Base-by-base conservation (phyloP, 1,140 invertebrate genomes). In the Octopus bimaculoides region DNA sequence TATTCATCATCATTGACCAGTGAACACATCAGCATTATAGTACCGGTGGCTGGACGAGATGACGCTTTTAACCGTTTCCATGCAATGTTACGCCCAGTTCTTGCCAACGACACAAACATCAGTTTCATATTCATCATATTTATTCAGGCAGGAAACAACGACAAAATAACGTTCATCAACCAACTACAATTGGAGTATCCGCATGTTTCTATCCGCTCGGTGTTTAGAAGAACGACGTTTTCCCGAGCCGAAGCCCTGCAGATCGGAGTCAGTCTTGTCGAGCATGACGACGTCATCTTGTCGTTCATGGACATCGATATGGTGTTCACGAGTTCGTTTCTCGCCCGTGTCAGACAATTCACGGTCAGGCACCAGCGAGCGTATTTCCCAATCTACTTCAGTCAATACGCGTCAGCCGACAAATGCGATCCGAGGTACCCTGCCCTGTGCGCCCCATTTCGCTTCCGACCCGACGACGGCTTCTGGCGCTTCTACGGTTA, bases 351-450 rank as follows among this genome's bases (percentile, higher is more conserved):
- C 5, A 14, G 66, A 71, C 66, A n/a, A n/a, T n/a, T n/a, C 66
- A 71, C 66, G 5, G 14, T 71, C 6, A 14, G 17, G 5, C 17
- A 20, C 6, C 66, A 3, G 6, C 66, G 26, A 14, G 66, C 14
- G 17, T 71, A 71, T 71, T 71, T 71, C 26, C 66, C 66, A n/a
- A 71, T 71, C 26, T 71, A 71, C 26, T 71, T 71, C 66, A 71
- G 66, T 14, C 66, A 71, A 3, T 71, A 71, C 66, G 7, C 1
- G 1, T 71, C 66, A 10, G 66, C 66, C 14, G 8, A 14, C 0
- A 71, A 71, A 17, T 71, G 9, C 66, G 3, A 41, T 41, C 26
- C 26, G 3, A 3, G 7, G 7, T 71, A 6, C 0, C 14, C 17
- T 1, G 3, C 17, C 1, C 17, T n/a, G 17, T 12, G 14, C 4